Percentiles rank a stretch among this genome's conserved stretches.
Evolutionary conservation across 1,140 invertebrate species (phyloP).

Genomic region (Trichonephila clavipes): DNA sequence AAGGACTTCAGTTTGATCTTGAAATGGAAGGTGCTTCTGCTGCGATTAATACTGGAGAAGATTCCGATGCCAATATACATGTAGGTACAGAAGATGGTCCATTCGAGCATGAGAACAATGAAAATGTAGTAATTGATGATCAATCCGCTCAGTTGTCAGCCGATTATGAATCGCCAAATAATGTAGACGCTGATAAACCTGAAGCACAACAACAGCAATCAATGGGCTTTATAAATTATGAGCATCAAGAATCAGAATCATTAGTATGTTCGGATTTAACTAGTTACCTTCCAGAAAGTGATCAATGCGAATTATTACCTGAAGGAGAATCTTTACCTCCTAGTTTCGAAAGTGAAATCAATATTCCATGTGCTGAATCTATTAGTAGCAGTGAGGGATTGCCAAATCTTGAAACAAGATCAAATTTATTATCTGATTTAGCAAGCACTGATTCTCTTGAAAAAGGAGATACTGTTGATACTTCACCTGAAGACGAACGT

Average conservation of each 20-base stretch:
- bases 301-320: constrained; percentile 68
- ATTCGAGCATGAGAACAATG: not conserved
- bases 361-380: constrained; percentile 54
- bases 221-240: constrained; percentile 40
- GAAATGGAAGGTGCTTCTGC: constrained; percentile 51
- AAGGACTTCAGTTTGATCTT: constrained; percentile 73
- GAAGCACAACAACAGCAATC: constrained; percentile 73
- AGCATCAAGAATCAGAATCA: constrained; percentile 54
- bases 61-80: not conserved
- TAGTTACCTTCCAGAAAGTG: constrained; percentile 76
- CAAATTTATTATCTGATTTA: constrained; percentile 46
- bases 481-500: constrained; percentile 75
- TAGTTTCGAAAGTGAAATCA: constrained; percentile 62
- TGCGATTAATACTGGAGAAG: not conserved
- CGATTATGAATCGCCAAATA: constrained; percentile 59
- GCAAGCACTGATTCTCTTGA: constrained; percentile 65
- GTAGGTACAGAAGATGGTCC: not conserved
- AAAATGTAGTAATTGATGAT: not conserved
- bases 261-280: constrained; percentile 62
- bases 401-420: constrained; percentile 32
- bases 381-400: constrained; percentile 57
- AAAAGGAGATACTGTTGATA: constrained; percentile 72
- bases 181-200: constrained; percentile 66
- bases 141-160: constrained; percentile 11
- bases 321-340: constrained; percentile 57